Conservation (phyloP, 2,113 vertebrate genomes). For the Pleuronectes platessa region DNA sequence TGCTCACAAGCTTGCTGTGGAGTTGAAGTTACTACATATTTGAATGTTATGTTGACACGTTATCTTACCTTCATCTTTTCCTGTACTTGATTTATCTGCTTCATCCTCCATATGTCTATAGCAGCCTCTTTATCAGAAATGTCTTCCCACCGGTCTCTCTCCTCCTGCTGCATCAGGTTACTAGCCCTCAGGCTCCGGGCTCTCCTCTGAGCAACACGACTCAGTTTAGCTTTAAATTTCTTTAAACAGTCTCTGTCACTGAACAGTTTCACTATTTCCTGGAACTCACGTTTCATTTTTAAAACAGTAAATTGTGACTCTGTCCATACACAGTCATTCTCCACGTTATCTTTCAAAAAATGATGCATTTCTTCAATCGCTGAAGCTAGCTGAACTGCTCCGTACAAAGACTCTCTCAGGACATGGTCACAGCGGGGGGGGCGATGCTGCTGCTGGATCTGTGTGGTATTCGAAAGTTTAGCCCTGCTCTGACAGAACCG, state of each 20-base stretch:
- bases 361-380: conserved; percentile 76
- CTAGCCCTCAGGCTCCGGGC: conserved; percentile 72
- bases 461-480: background rate
- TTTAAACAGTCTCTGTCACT: conserved; percentile 64
- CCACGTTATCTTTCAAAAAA: conserved; percentile 68
- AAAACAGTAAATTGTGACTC: conserved; percentile 52
- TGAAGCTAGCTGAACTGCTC: conserved; percentile 75
- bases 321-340: conserved; percentile 75
- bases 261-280: conserved; percentile 69
- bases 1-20: too few relatives aligned
- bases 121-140: conserved; percentile 82
- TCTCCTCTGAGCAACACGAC: conserved; percentile 78
- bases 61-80: conserved; percentile 89
- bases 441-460: background rate
- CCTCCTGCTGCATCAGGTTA: conserved; percentile 68
- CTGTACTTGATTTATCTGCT: conserved; percentile 87
- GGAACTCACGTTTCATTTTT: conserved; percentile 63
- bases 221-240: conserved; percentile 71
- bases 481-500: conserved; percentile 55
- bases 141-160: conserved; percentile 72
- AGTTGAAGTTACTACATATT: background rate
- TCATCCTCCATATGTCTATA: conserved; percentile 89
- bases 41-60: background rate
- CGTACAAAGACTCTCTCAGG: conserved; percentile 71
- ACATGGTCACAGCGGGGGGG: background rate